Base-by-base conservation (phyloP, 1,140 invertebrate species). In the Chrysomallon squamiferum region DNA sequence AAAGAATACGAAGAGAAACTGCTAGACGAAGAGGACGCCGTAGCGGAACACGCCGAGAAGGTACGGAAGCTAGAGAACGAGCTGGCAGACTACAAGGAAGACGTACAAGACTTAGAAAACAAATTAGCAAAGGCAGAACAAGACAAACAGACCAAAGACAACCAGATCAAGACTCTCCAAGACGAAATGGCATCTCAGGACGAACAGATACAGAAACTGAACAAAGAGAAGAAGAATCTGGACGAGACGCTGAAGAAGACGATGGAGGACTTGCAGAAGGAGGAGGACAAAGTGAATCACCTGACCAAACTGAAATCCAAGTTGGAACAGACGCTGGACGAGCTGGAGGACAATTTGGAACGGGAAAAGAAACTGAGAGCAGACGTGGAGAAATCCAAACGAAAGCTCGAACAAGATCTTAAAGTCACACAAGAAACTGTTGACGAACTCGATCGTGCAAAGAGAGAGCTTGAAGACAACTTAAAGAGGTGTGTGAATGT, bases 201-300 rank as follows among this genome's bases (percentile, higher is more conserved):
- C 83, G 97, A 99, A 85, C 91, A 96, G 84, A 97, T 99, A 89
- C 97, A 97, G 89, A 99, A 99, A 87, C 88, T 99, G 80, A 97
- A 97, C 90, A 98, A 98, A 87, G 96, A 98, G 83, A 98, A 98
- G 92, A 99, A 98, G 87, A 90, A 95, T 78, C 90, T 95, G 77
- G 95, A 96, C 63, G 97, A 99, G 84, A 88, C 91, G 77, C 94
- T 91, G 86, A 95, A 97, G 86, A 98, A 98, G 89, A 94, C 95
- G 65, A 90, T 92, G 73, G 96, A 98, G 85, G 95, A 98, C 85
- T 90, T 99, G 18, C 93, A 97, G 87, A 93, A 93, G 68, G 93
- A 96, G 75, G 97, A 99, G 87, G 97, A 99, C 87, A 99, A 99
- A 88, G 93, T 96, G 77, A 98, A 98, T 88, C 96, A 99, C 88